Evolutionary conservation across 2,113 vertebrate species (phyloP).

Genomic region (Lanius ludovicianus): DNA sequence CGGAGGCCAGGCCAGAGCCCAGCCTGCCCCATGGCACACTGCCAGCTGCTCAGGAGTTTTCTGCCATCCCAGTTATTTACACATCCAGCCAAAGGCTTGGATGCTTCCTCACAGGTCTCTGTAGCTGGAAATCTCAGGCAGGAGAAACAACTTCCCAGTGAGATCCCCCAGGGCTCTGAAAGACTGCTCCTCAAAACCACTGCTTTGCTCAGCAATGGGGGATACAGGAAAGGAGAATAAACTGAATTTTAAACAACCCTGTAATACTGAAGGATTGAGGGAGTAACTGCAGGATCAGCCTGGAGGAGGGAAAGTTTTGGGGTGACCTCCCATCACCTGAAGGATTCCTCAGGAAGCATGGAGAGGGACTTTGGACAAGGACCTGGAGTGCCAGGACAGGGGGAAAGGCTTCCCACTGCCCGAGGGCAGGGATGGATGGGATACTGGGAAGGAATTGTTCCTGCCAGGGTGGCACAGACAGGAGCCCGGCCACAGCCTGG

Average conservation of each 20-base stretch:
- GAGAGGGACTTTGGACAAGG: neutral
- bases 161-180: neutral
- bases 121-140: neutral
- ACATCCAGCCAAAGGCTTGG: neutral
- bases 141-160: neutral
- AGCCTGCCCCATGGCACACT: neutral
- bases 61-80: neutral
- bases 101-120: neutral
- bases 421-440: neutral
- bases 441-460: neutral
- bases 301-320: neutral
- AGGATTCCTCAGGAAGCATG: neutral
- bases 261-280: neutral
- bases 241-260: neutral
- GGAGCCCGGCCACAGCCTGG: neutral
- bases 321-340: neutral
- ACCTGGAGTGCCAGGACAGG: neutral
- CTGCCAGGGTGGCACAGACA: neutral
- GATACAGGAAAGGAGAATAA: neutral
- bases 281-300: neutral
- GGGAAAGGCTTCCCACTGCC: neutral
- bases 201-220: neutral
- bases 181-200: neutral
- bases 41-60: neutral
- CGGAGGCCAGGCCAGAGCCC: fast-evolving